Conservation (phyloP, 2,888 invertebrate species). For the Ochropleura leucogaster region DNA sequence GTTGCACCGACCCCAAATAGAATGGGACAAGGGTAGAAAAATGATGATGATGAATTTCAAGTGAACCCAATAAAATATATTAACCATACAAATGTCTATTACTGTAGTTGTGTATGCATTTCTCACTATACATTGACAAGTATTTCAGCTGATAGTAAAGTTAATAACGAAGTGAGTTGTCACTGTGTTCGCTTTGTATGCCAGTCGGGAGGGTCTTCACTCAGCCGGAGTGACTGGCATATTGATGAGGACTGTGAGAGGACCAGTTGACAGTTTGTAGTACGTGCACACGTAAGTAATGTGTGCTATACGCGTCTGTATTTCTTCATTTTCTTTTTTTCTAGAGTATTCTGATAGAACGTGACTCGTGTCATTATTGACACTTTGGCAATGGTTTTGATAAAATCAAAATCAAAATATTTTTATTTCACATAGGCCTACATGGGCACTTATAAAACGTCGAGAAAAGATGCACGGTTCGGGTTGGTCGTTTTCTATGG, state of each 20-base stretch:
- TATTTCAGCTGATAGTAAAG: slow-evolving; percentile 11
- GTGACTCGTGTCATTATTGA: neutral
- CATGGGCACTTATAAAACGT: too few relatives aligned
- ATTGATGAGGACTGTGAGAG: slow-evolving; percentile 40
- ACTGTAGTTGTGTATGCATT: neutral
- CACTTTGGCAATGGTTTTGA: neutral
- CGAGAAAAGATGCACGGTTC: too few relatives aligned
- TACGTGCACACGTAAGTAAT: slow-evolving; percentile 29
- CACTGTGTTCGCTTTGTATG: slow-evolving; percentile 51
- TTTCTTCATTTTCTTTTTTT: slow-evolving; percentile 20
- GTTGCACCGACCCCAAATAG: too few relatives aligned
- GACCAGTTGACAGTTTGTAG: slow-evolving; percentile 31
- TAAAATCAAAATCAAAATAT: too few relatives aligned
- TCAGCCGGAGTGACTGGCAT: slow-evolving; percentile 50
- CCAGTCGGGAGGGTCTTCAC: slow-evolving; percentile 30
- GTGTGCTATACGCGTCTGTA: slow-evolving; percentile 11
- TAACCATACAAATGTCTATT: neutral
- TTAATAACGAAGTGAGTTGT: slow-evolving; percentile 45
- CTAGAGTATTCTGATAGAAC: neutral
- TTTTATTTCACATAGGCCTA: too few relatives aligned
- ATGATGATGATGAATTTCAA: too few relatives aligned
- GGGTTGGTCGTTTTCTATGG: too few relatives aligned
- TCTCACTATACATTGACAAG: slow-evolving; percentile 9
- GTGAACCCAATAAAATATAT: too few relatives aligned
- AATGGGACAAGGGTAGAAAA: too few relatives aligned